These are phyloP conservation scores for Hydrotaea cyrtoneurina DNA, from an alignment of 2,888 invertebrate genomes.

Conservation along the genomic window DNA sequence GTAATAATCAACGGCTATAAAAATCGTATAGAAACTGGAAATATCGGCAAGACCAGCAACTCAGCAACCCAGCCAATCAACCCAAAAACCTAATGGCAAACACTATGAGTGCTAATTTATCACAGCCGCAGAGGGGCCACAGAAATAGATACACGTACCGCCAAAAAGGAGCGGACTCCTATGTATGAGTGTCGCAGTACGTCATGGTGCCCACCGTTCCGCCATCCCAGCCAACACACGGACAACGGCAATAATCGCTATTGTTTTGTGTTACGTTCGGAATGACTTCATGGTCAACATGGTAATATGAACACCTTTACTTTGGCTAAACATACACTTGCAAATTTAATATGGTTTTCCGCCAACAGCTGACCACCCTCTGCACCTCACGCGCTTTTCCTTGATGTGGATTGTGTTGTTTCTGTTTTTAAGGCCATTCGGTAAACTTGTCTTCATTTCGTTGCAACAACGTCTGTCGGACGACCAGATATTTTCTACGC, in stretches of 20 bases:
- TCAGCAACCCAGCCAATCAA: constrained; percentile 44
- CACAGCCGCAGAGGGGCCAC: constrained; percentile 69
- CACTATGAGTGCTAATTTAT: constrained; percentile 76
- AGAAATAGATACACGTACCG: constrained; percentile 57
- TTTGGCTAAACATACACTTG: constrained; percentile 51
- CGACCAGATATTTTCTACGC: constrained; percentile 34
- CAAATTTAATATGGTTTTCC: constrained; percentile 38
- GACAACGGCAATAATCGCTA: constrained; percentile 9
- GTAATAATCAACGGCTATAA: constrained; percentile 72
- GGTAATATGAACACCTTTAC: constrained; percentile 50
- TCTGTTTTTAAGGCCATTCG: constrained; percentile 57
- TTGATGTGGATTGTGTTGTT: neutral
- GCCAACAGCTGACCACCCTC: neutral
- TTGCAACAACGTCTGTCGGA: constrained; percentile 38
- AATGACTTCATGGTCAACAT: constrained; percentile 48
- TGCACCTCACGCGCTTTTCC: neutral
- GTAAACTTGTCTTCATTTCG: constrained; percentile 49
- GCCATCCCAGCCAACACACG: neutral
- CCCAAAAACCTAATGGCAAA: constrained; percentile 68
- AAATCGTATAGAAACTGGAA: constrained; percentile 22
- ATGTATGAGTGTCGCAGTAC: neutral
- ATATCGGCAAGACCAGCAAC: neutral
- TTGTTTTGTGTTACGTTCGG: neutral
- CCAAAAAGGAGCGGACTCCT: constrained; percentile 36
- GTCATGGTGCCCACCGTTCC: neutral